Evolutionary conservation across 2,797 vertebrate species (phyloP).

Genomic region (Falco novaeseelandiae): DNA sequence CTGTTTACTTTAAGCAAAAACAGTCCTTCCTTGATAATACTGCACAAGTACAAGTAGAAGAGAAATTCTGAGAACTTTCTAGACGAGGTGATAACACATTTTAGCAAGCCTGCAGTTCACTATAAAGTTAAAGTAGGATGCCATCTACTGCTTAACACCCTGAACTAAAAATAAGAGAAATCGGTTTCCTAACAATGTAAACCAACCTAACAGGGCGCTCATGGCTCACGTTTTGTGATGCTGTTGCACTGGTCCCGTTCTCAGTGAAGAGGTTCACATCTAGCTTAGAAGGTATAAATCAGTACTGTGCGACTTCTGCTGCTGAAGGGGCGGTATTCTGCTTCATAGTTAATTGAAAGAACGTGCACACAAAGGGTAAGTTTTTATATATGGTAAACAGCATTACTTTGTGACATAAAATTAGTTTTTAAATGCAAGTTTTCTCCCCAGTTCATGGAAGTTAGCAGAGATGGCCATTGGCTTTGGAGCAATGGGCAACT

Average conservation of each 20-base stretch:
- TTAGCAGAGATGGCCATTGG: not conserved
- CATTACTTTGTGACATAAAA: not conserved
- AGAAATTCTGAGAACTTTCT: not conserved
- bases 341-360: not conserved
- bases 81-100: not conserved
- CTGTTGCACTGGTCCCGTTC: not conserved
- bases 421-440: not conserved
- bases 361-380: not conserved
- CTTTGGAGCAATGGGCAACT: not conserved
- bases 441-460: not conserved
- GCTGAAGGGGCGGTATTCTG: not conserved
- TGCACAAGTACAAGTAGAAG: not conserved
- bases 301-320: not conserved
- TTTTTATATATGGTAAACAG: not conserved
- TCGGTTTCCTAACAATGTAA: accelerated
- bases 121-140: not conserved
- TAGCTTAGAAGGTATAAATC: not conserved
- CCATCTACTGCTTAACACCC: slow-evolving; percentile 36
- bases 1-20: not conserved
- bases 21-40: not conserved
- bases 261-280: not conserved
- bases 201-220: not conserved
- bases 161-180: not conserved
- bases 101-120: not conserved
- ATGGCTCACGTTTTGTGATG: not conserved